Base-by-base conservation (phyloP, 2,888 invertebrate genomes). In the Epirrhoe alternata region DNA sequence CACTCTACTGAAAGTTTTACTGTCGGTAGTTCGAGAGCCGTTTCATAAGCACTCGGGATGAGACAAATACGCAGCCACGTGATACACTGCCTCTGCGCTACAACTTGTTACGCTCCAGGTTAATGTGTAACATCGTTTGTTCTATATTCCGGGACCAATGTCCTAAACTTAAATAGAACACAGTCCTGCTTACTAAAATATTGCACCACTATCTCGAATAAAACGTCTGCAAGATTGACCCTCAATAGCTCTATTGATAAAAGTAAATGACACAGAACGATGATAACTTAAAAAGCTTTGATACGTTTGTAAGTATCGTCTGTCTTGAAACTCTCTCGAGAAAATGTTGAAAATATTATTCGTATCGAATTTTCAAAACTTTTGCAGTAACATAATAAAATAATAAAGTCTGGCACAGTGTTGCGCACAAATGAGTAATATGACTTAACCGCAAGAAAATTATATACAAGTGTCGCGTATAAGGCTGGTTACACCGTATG, bases 1-100 rank as follows among this genome's bases (percentile, higher is more conserved):
- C 87, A 88, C 86, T 88, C 83, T 78, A 81, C 84, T 89, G 87
- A 87, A 91, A 90, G 86, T 90, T 91, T 91, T 90, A 91, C 83
- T 86, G 85, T 81, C 81, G 78, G 82, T 81, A 80, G 83, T 87
- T 84, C 76, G 80, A 80, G 78, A 76, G 76, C 81, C 74, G 80
- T 86, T 87, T 83, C 85, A 86, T 87, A 88, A 86, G 85, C 86
- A 85, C 79, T 77, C 65, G 60, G 68, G 74, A 76, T 74, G 80
- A 82, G 82, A 86, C 79, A 80, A 83, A 85, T 86, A 85, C 75
- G 74, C 76, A 72, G 69, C 74, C 72, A 75, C 73, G 77, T 74
- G 75, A 80, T 79, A 76, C 76, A 74, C 75, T 73, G 73, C 74
- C 74, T 69, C 14, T 45, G 67, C 74, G 68, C 76, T 74, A 74